Base-by-base conservation (phyloP, 2,113 vertebrate genomes). In the Cisticola juncidis region DNA sequence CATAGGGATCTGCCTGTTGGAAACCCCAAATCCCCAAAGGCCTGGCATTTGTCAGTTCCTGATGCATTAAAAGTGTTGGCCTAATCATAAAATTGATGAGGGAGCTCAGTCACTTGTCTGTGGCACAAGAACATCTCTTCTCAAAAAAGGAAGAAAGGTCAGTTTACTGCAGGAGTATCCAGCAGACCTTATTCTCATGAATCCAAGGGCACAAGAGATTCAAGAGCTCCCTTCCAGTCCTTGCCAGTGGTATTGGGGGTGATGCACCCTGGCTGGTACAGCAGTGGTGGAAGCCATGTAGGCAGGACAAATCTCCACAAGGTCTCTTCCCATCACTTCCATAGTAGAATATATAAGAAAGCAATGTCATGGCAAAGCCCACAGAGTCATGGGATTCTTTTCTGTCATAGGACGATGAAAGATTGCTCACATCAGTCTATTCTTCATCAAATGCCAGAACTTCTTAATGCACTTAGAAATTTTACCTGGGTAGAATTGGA, bases 301-400 rank as follows among this genome's bases (percentile, higher is more conserved):
- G 94, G 98, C 98, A 0, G 98, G 98, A 85, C 97, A 98, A 95
- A 98, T 98, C 42, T 98, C 98, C 33, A 98, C 20, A 98, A 98
- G 98, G 88, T 98, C 97, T 93, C 97, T 88, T 47, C 97, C 97
- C 97, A 97, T 98, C 44, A 97, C 95, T 26, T 97, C 96, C 96
- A 6, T 97, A 98, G 86, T 98, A 98, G 21, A 98, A 94, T 4
- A 98, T 91, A 5, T 98, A 98, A 74, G 98, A 98, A 85, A 98
- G 78, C 94, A 98, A 97, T 48, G 98, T 92, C 7, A 98, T 92
- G 0, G 97, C 97, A 0, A 99, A 98, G 76, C 98, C 97, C 97
- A 98, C 97, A 0, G 97, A 98, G 42, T 98, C 98, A 94, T 97
- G 97, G 11, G 98, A 95, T 36, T 61, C 38, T 61, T 98, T 97